Conservation (phyloP, 2,113 vertebrate genomes). For the Hirundichthys speculiger region DNA sequence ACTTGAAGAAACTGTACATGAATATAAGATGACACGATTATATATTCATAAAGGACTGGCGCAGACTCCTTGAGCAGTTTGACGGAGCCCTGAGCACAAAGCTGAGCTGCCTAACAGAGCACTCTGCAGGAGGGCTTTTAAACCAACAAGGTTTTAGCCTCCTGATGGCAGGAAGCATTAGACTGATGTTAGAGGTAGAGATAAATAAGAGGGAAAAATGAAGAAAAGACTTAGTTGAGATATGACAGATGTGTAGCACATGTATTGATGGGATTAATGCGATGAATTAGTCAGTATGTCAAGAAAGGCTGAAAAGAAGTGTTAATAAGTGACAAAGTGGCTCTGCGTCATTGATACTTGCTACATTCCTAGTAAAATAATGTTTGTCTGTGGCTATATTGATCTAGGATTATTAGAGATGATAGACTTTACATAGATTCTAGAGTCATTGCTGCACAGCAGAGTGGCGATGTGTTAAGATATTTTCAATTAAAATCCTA, state of each 20-base stretch:
- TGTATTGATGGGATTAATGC: background rate
- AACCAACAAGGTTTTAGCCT: background rate
- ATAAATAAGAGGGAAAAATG: background rate
- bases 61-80: background rate
- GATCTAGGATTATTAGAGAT: too few species aligned
- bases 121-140: conserved; percentile 7
- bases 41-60: conserved; percentile 4
- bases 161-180: background rate
- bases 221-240: background rate
- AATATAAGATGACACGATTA: conserved; percentile 7
- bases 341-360: too few species aligned
- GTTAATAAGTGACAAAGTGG: too few species aligned
- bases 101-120: background rate
- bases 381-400: too few species aligned
- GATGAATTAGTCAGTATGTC: background rate
- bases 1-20: background rate
- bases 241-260: background rate
- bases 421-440: too few species aligned
- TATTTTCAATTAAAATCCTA: too few species aligned
- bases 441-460: too few species aligned
- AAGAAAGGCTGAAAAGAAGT: too few species aligned
- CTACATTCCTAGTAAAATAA: too few species aligned
- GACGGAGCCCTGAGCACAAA: background rate
- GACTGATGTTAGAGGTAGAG: background rate
- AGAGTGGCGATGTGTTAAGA: too few species aligned